A percentile compares a stretch with the other conserved stretches of the same genome.
phyloP scores from a whole-genome alignment of 2,797 vertebrate species.

The Notamacropus eugenii region DNA sequence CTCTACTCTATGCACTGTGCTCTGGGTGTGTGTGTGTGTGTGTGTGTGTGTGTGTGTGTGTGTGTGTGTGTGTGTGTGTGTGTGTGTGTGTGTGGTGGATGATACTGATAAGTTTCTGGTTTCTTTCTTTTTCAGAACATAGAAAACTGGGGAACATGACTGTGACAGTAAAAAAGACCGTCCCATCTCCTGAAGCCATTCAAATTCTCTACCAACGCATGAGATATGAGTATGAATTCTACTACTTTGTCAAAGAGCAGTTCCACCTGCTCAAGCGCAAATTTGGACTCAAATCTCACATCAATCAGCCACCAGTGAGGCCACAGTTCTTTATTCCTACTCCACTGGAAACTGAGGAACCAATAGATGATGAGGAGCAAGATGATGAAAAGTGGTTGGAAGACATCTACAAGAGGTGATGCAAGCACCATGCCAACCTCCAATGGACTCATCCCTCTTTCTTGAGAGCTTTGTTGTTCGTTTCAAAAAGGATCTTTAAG shows the following conservation, averaged over 20 bases:
- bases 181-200: conserved; percentile 94
- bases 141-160: conserved; percentile 98
- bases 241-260: conserved; percentile 96
- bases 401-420: conserved; percentile 92
- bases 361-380: conserved; percentile 92
- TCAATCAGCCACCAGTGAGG: conserved; percentile 82
- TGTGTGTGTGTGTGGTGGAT: fast-evolving
- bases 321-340: conserved; percentile 91
- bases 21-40: not conserved
- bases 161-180: conserved; percentile 96
- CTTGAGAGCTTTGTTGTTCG: conserved; percentile 80
- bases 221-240: conserved; percentile 97
- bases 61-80: not conserved
- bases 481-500: conserved; percentile 81
- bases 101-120: conserved; percentile 22
- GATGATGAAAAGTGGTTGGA: conserved; percentile 96
- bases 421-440: conserved; percentile 68
- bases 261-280: conserved; percentile 97
- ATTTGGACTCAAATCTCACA: conserved; percentile 93
- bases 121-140: conserved; percentile 88
- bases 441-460: conserved; percentile 76
- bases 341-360: conserved; percentile 92
- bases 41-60: not conserved
- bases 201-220: conserved; percentile 97
- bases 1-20: not conserved